phyloP scores from a whole-genome alignment of 2,888 invertebrate species.

The Aspidiotus destructor region DNA sequence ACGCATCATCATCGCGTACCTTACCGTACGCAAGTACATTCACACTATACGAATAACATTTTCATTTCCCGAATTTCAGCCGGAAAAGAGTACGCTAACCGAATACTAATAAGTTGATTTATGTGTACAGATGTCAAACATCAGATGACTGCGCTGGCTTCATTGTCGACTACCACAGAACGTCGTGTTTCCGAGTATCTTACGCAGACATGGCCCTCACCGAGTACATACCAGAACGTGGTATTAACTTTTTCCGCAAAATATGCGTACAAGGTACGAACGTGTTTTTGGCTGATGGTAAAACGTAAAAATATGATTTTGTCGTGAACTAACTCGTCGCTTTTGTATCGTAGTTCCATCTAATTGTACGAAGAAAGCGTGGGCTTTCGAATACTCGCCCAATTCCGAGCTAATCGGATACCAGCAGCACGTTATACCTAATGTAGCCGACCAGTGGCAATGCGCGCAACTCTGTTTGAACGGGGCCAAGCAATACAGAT shows the following conservation, averaged over 20 bases:
- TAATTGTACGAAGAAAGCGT: conserved; percentile 53
- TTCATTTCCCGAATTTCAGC: too few relatives aligned
- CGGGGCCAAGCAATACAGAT: conserved; percentile 30
- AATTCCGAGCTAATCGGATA: conserved; percentile 64
- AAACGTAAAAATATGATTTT: too few relatives aligned
- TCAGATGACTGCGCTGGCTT: conserved; percentile 47
- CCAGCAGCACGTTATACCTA: conserved; percentile 51
- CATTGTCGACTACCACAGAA: conserved; percentile 45
- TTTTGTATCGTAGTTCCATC: conserved; percentile 44
- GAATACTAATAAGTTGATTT: too few relatives aligned
- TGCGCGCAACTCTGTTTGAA: conserved; percentile 53
- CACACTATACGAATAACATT: too few relatives aligned
- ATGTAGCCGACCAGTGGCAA: conserved; percentile 51
- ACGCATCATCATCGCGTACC: too few relatives aligned
- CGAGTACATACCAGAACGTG: conserved; percentile 35
- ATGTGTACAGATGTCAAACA: conserved; percentile 43
- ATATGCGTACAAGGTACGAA: conserved; percentile 51
- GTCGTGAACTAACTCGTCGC: too few relatives aligned
- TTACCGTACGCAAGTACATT: too few relatives aligned
- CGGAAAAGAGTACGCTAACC: too few relatives aligned
- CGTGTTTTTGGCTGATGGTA: not conserved
- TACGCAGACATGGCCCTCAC: conserved; percentile 34
- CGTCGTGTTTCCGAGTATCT: conserved; percentile 47
- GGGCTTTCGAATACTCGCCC: conserved; percentile 66
- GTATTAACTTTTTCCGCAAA: conserved; percentile 53